Conservation (phyloP, 2,888 invertebrate genomes). For the Agrochola lota region DNA sequence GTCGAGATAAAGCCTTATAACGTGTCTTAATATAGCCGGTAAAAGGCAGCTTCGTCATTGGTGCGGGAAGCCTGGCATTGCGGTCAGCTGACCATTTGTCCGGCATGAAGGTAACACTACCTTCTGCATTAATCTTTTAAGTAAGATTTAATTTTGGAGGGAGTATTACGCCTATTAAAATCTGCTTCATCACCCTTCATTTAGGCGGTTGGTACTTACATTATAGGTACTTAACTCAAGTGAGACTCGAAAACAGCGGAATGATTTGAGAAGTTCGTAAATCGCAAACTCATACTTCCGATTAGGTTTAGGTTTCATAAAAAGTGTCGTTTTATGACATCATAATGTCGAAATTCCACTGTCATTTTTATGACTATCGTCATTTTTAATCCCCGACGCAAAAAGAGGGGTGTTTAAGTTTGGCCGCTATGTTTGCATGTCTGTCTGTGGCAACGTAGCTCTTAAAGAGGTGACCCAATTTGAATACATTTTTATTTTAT, state of each 20-base stretch:
- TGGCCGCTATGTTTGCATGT: no score
- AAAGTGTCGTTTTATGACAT: not conserved
- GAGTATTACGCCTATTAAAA: conserved; percentile 12
- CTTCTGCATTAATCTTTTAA: conserved; percentile 11
- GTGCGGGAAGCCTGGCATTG: conserved; percentile 32
- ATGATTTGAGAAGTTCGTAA: conserved; percentile 1
- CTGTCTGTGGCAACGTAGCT: no score
- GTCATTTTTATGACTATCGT: not conserved
- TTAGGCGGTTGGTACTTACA: not conserved
- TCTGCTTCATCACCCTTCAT: conserved; percentile 19
- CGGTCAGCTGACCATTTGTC: conserved; percentile 17
- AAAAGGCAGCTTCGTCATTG: conserved; percentile 16
- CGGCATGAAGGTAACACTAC: conserved; percentile 6
- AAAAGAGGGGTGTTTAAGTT: no score
- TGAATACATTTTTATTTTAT: no score
- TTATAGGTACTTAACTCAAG: not conserved
- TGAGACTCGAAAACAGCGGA: not conserved
- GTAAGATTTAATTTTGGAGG: conserved; percentile 14
- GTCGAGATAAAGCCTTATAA: conserved; percentile 1
- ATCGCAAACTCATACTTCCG: not conserved
- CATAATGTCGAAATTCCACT: not conserved
- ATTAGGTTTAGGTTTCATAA: not conserved
- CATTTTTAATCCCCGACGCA: not conserved
- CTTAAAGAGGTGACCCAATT: no score
- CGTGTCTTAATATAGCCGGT: conserved; percentile 37